Evolutionary conservation across 2,888 invertebrate genomes (phyloP), one percentile per base, ranked within the genome.

Genomic region (Willowsia nigromaculata): DNA sequence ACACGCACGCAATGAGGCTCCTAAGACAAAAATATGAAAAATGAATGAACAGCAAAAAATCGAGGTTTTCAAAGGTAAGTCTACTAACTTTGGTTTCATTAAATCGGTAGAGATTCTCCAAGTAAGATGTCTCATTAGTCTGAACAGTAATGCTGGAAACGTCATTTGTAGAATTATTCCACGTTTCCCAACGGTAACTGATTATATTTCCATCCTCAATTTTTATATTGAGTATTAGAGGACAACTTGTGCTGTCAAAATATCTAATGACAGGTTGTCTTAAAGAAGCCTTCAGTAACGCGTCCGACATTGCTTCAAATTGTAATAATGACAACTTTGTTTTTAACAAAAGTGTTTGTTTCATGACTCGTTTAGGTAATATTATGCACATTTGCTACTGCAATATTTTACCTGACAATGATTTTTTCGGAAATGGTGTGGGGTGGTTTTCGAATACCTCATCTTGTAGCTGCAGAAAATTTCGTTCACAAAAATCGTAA

Each of bases 391-490:
- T 27, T 27, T 37, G n/a, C 37, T n/a, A 11, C 71, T 47, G 13
- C 47, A 59, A 11, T 1, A 33, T 30, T 30, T n/a, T 81, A 81
- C 87, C 25, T 11, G 13, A 71, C 22, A 87, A 74, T 0, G 71
- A 37, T 37, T 37, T 6, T 22, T 59, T 15, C 0, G 74, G 83
- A n/a, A 18, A 15, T 3, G 22, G 1, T 37, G 68, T 68, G n/a
- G 78, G 83, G 30, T 47, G 15, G 6, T 43, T 15, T 3, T 43
- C 6, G 22, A 82, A 56, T 6, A 4, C 13, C 4, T 5, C 9
- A 68, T 80, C n/a, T 43, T 13, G 15, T 50, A 22, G 15, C n/a
- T 89, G 85, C 22, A 89, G 22, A 47, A 89, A 89, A n/a, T 56
- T 89, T n/a, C 89, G 9, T 13, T 89, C 68, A n/a, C 89, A 89